Base-by-base conservation (phyloP, 2,888 invertebrate genomes). In the Steinernema hermaphroditum region DNA sequence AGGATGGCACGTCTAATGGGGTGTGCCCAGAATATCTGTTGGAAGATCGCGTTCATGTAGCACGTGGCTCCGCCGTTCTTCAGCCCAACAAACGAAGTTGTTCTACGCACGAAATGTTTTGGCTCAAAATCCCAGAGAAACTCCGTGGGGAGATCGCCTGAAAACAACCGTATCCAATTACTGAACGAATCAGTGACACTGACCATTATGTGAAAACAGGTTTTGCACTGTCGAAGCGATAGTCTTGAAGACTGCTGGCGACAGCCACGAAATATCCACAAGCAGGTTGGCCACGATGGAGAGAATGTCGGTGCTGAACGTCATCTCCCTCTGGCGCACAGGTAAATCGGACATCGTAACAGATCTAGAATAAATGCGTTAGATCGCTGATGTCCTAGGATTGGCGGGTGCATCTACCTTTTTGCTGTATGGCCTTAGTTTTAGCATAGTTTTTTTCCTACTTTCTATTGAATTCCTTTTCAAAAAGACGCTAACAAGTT, bases 11-110 rank as follows among this genome's bases (percentile, higher is more conserved):
- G 68, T 2, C 50, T 19, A 2, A 71, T 29, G 19, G 70, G 49
- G 22, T 32, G 34, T 16, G 34, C 16, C 44, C 27, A 19, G 68
- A 74, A 72, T 49, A 88, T 87, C 88, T 97, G 96, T 88, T 97
- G 97, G 82, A 97, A 89, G 72, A 97, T 96, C 2, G 96, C 96
- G 89, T 97, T 97, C 96, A 97, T 97, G 89, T 97, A 97, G 88
- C 97, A 97, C 0, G 97, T 97, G 75, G 97, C 96, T 69, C 96
- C 96, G 44, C 96, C 96, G 89, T 97, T 97, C 89, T 96, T 97
- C 77, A 97, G 90, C 9, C 97, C 97, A 76, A 95, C 96, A 88
- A 96, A 95, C 27, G 96, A 95, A 79, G 94, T 92, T 9, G 90
- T 89, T 27, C 94, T 94, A 68, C 96, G 90, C 32, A 94, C 93